Percentiles rank a stretch among this genome's conserved stretches.
These are phyloP conservation scores for Oryzias curvinotus DNA, from an alignment of 2,113 vertebrate genomes.

Conservation along the genomic window DNA sequence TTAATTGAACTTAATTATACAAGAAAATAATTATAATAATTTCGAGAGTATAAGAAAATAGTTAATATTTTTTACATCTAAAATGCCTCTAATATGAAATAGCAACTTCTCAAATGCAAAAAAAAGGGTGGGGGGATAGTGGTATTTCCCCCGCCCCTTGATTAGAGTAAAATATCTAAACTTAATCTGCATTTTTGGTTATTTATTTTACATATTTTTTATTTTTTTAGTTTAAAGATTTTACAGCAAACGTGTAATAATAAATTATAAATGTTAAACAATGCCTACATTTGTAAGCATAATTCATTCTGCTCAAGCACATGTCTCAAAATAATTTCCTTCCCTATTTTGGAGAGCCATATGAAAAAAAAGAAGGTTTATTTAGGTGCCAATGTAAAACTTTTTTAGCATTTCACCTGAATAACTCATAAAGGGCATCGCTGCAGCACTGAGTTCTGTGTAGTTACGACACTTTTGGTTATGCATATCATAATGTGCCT, in stretches of 20 bases:
- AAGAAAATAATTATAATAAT: too few species aligned
- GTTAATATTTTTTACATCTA: slow-evolving; percentile 7
- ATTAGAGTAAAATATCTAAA: too few species aligned
- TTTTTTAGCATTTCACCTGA: neutral
- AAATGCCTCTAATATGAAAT: neutral
- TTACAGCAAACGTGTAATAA: slow-evolving; percentile 24
- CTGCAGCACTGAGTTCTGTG: neutral
- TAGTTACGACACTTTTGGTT: slow-evolving; percentile 36
- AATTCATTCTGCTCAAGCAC: slow-evolving; percentile 27
- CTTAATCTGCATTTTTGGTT: neutral
- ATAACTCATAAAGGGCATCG: neutral
- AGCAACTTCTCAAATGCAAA: neutral
- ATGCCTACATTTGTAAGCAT: neutral
- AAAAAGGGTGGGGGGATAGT: neutral
- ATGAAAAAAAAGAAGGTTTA: neutral
- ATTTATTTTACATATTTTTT: slow-evolving; percentile 6
- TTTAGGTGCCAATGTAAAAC: neutral
- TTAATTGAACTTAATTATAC: too few species aligned
- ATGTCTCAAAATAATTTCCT: neutral
- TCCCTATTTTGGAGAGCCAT: neutral
- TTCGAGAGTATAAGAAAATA: too few species aligned
- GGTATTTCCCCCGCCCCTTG: neutral
- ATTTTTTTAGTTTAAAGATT: slow-evolving; percentile 22
- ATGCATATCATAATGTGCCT: slow-evolving; percentile 71
- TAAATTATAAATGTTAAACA: slow-evolving; percentile 69